Conservation (phyloP, 2,888 invertebrate genomes). For the Agapetus fuscipes region DNA sequence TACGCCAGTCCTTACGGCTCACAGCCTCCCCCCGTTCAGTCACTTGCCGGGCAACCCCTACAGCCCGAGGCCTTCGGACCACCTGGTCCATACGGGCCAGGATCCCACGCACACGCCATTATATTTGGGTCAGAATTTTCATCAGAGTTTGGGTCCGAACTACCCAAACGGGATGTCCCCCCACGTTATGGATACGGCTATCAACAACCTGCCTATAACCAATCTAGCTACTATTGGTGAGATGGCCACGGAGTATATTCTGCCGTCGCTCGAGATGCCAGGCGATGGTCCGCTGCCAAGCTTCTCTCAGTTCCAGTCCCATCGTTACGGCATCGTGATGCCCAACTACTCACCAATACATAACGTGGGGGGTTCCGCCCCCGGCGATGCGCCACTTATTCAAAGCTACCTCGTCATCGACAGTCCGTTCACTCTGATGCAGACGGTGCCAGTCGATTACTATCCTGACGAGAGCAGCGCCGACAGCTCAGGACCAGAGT, state of each 20-base stretch:
- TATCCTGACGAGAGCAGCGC: conserved; percentile 12
- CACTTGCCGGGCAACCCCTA: conserved; percentile 50
- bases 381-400: conserved; percentile 43
- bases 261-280: conserved; percentile 41
- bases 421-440: conserved; percentile 21
- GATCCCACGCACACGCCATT: conserved; percentile 51
- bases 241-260: conserved; percentile 40
- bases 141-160: conserved; percentile 52
- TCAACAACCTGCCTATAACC: conserved; percentile 56
- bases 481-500: conserved; percentile 6
- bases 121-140: conserved; percentile 51
- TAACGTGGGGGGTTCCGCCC: conserved; percentile 72
- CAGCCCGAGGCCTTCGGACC: conserved; percentile 49
- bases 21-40: conserved; percentile 49
- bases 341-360: conserved; percentile 49
- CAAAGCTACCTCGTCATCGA: conserved; percentile 38
- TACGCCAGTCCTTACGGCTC: conserved; percentile 46
- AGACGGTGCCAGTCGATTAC: conserved; percentile 5
- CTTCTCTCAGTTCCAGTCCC: conserved; percentile 55
- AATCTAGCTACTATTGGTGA: conserved; percentile 82
- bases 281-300: conserved; percentile 49
- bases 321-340: conserved; percentile 47
- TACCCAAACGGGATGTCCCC: conserved; percentile 82
- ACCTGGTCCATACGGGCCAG: conserved; percentile 48
- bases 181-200: conserved; percentile 72